These are phyloP conservation scores for Vidua macroura DNA, from an alignment of 2,113 vertebrate genomes.

Conservation along the genomic window DNA sequence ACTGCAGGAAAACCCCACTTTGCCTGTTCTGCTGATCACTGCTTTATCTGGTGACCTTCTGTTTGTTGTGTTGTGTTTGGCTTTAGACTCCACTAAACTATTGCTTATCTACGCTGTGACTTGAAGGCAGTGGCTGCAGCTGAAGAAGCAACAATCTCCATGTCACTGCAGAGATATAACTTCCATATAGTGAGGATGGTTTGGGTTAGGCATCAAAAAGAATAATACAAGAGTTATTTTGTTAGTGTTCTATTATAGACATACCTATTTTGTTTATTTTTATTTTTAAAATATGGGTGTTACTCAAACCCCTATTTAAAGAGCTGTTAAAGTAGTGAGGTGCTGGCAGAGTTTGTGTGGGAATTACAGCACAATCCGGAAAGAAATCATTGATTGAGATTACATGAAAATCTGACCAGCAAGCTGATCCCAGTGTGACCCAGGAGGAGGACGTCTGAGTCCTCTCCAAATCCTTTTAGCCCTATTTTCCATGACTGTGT, in stretches of 20 bases:
- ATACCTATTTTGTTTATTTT: background rate
- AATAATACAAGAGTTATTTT: background rate
- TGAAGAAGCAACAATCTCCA: background rate
- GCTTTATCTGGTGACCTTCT: background rate
- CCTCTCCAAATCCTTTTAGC: background rate
- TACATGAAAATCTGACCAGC: background rate
- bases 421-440: background rate
- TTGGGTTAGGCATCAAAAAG: background rate
- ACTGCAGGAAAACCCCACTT: background rate
- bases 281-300: background rate
- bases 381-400: background rate
- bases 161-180: background rate
- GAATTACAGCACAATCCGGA: background rate
- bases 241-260: background rate
- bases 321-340: background rate
- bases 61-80: background rate
- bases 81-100: conserved; percentile 12
- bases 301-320: background rate
- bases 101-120: background rate
- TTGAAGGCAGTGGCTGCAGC: background rate
- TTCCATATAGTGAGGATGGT: accelerated
- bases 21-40: background rate
- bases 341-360: background rate
- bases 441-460: background rate
- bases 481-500: background rate